phyloP scores from a whole-genome alignment of 2,113 vertebrate species.

The Heptranchias perlo region DNA sequence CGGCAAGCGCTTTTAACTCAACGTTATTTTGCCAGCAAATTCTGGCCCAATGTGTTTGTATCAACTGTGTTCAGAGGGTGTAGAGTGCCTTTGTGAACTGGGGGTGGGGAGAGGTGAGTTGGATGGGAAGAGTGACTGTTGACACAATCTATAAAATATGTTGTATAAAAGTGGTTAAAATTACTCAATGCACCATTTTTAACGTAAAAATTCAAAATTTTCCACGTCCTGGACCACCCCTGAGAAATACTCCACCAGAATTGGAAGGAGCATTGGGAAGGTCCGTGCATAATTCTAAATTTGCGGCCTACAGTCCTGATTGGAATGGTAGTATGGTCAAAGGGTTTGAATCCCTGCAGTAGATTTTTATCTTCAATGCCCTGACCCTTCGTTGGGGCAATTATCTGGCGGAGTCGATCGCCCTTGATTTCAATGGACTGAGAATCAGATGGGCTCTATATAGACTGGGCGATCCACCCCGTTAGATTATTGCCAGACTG shows the following conservation, averaged over 20 bases:
- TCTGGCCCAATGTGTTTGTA: too few relatives aligned
- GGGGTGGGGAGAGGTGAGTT: too few relatives aligned
- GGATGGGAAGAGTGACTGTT: too few relatives aligned
- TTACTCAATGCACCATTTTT: too few relatives aligned
- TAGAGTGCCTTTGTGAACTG: too few relatives aligned
- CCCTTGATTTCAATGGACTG: background rate
- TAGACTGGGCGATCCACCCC: background rate
- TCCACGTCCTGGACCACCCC: too few relatives aligned
- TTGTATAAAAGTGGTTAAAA: background rate
- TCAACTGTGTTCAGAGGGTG: too few relatives aligned
- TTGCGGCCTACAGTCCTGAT: background rate
- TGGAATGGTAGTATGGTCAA: background rate
- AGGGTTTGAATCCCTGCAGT: background rate
- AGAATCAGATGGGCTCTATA: background rate
- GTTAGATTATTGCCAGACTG: background rate
- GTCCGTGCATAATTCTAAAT: background rate
- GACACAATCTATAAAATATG: background rate
- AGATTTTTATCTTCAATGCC: background rate
- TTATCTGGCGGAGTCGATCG: background rate
- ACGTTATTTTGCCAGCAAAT: too few relatives aligned
- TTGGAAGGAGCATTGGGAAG: background rate
- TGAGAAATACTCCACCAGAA: too few relatives aligned
- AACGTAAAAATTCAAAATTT: too few relatives aligned
- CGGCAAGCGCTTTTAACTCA: too few relatives aligned
- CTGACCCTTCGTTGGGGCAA: too few relatives aligned